phyloP scores from a whole-genome alignment of 2,888 invertebrate genomes.

The Caradrina clavipalpis region DNA sequence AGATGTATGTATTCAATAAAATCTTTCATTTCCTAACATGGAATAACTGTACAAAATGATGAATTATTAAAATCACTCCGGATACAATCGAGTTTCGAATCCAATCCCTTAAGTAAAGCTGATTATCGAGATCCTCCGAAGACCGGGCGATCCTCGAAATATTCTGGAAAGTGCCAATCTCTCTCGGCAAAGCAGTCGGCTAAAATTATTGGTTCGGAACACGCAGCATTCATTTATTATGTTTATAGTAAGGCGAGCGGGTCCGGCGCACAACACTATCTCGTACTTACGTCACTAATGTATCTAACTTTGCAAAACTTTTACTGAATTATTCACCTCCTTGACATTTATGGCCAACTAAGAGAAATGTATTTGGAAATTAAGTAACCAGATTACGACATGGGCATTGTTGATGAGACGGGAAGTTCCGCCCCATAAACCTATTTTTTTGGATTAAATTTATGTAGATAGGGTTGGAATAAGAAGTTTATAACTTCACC shows the following conservation, averaged over 20 bases:
- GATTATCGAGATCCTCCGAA: constrained; percentile 86
- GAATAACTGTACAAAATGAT: constrained; percentile 80
- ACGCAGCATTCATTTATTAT: constrained; percentile 84
- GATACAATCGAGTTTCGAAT: constrained; percentile 88
- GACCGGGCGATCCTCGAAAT: constrained; percentile 80
- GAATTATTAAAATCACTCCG: constrained; percentile 90
- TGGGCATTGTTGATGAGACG: constrained; percentile 82
- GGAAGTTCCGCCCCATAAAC: constrained; percentile 81
- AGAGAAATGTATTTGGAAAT: constrained; percentile 86
- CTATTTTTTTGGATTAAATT: constrained; percentile 82
- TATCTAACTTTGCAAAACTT: constrained; percentile 76
- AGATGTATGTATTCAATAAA: constrained; percentile 74
- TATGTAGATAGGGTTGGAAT: constrained; percentile 81
- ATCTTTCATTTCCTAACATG: constrained; percentile 74
- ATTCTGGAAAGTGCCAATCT: constrained; percentile 88
- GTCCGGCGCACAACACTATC: constrained; percentile 55
- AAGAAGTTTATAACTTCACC: constrained; percentile 69
- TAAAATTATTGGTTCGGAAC: constrained; percentile 82
- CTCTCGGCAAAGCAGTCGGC: constrained; percentile 77
- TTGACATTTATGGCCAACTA: constrained; percentile 84
- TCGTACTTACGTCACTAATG: constrained; percentile 60
- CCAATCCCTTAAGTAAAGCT: constrained; percentile 90
- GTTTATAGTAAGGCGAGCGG: constrained; percentile 63
- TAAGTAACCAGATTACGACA: constrained; percentile 84
- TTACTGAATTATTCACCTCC: constrained; percentile 79